A percentile compares a stretch with the other conserved stretches of the same genome.
phyloP scores from a whole-genome alignment of 2,113 vertebrate genomes.

The Cranoglanis bouderius region DNA sequence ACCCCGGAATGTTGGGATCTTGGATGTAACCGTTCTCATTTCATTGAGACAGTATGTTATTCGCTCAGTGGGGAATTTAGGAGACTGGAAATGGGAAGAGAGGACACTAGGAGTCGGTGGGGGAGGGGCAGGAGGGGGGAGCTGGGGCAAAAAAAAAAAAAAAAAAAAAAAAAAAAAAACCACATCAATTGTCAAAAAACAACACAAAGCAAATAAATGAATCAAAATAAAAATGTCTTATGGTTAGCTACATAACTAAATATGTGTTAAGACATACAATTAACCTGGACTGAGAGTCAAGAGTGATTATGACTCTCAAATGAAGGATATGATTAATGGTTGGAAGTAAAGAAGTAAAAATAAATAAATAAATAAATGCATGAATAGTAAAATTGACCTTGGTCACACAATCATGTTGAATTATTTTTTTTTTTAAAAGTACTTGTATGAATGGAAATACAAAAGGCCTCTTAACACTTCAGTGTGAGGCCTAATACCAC shows the following conservation, averaged over 20 bases:
- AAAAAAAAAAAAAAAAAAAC: slow-evolving; percentile 34
- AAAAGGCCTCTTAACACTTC: neutral
- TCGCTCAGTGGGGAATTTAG: slow-evolving; percentile 87
- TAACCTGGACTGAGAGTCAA: neutral
- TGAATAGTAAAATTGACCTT: neutral
- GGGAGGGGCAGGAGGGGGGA: slow-evolving; percentile 54
- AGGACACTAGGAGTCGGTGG: slow-evolving; percentile 71
- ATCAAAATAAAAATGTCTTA: neutral
- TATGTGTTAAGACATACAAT: neutral
- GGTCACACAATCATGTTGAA: neutral
- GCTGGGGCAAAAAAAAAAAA: slow-evolving; percentile 73
- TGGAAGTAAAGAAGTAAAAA: neutral
- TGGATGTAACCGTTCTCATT: slow-evolving; percentile 91
- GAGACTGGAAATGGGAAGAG: slow-evolving; percentile 80
- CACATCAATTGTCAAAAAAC: slow-evolving; percentile 34
- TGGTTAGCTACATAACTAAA: neutral
- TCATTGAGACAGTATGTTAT: slow-evolving; percentile 93
- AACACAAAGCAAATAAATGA: slow-evolving; percentile 39
- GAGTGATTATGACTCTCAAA: neutral
- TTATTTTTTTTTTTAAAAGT: neutral
- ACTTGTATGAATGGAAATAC: neutral
- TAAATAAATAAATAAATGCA: neutral
- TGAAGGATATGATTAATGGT: neutral
- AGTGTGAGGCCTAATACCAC: neutral
- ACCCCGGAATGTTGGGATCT: slow-evolving; percentile 89